Base-by-base conservation (phyloP, 1,140 invertebrate genomes). In the Drosophila parabipectinata region DNA sequence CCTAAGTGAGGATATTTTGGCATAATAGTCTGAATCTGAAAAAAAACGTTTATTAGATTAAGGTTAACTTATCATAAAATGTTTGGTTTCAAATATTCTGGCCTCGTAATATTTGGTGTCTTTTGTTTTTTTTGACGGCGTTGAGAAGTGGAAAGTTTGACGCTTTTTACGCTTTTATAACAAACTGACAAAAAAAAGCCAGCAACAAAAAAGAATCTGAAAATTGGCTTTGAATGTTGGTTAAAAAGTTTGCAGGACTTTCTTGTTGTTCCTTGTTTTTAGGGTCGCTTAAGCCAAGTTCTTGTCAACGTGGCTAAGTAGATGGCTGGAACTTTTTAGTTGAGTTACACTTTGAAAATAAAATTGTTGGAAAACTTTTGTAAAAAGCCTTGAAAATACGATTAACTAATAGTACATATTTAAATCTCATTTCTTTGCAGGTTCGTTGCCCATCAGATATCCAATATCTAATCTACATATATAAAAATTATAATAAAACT, bases 371-470 rank as follows among this genome's bases (percentile, higher is more conserved):
- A 8, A 55, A 28, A 21, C 12, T 51, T 56, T 51, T 51, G 4
- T 12, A 1, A 18, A 44, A 18, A 51, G n/a, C 14, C 24, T 10
- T 32, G 26, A 54, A 26, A 18, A 14, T 44, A 59, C 48, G 37
- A 8, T 9, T 6, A n/a, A 37, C 34, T 37, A 37, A 0, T 28
- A 1, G 26, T 28, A 28, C 26, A 28, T 28, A 28, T 1, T 28
- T 6, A 32, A 6, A 7, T 32, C 0, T 39, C 10, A 64, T 50
- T 6, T 77, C 28, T 32, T 84, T 85, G 24, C 81, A 84, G 81
- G 81, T 84, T 84, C 77, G 81, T 84, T 85, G 81, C 55, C 76
- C 39, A 79, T 54, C 62, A 52, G 61, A 54, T 68, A 54, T 14
- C 51, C 66, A 72, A 79, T 72, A 76, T 55, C 44, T 64, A 79